Percentiles rank a stretch among this genome's conserved stretches.
Conservation (phyloP, 2,888 invertebrate species). For the Acronicta psi region DNA sequence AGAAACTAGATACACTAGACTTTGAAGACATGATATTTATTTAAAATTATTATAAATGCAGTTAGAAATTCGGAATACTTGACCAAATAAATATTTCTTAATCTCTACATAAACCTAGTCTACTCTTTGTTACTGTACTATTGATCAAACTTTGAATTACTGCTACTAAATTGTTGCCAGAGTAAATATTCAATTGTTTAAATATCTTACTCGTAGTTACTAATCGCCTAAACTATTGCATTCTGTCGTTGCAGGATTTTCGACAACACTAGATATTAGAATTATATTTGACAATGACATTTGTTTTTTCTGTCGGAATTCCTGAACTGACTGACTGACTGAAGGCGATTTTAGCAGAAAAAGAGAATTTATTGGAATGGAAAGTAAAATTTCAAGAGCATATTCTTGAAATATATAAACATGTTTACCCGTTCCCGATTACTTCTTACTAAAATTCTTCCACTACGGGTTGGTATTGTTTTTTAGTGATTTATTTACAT, state of each 20-base stretch:
- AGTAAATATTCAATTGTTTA: too few relatives aligned
- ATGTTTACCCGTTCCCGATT: constrained; percentile 85
- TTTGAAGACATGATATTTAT: constrained; percentile 35
- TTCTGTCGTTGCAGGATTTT: too few relatives aligned
- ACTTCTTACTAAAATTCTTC: constrained; percentile 73
- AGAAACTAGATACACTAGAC: constrained; percentile 16
- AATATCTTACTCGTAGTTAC: too few relatives aligned
- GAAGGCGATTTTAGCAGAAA: constrained; percentile 13
- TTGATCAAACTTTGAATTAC: constrained; percentile 48
- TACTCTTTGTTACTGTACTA: constrained; percentile 6
- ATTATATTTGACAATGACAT: too few relatives aligned
- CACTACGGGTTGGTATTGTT: constrained; percentile 70
- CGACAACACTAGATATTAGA: too few relatives aligned
- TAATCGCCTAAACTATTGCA: too few relatives aligned
- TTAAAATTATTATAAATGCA: background rate
- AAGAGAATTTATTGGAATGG: constrained; percentile 58
- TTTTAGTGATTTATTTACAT: constrained; percentile 35
- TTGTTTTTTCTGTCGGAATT: background rate
- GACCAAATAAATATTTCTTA: too few relatives aligned
- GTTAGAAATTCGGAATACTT: too few relatives aligned
- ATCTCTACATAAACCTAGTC: too few relatives aligned
- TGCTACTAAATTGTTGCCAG: background rate
- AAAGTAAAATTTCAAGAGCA: constrained; percentile 47
- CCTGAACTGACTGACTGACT: constrained; percentile 3
- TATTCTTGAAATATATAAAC: constrained; percentile 53